Conservation (phyloP, 2,797 vertebrate species). For the Caiman crocodilus region DNA sequence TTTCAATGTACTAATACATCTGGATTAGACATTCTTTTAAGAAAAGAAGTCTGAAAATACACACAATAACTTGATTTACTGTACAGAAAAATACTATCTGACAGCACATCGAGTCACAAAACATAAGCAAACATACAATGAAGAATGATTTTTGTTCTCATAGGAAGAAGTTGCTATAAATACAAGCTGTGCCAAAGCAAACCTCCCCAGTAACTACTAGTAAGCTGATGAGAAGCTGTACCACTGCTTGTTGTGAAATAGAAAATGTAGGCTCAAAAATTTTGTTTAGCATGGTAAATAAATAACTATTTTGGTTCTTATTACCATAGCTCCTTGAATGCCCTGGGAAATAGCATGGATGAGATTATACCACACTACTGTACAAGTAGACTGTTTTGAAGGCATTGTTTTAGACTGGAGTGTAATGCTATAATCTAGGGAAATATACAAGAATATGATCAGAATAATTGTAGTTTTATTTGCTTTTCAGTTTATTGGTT, state of each 20-base stretch:
- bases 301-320: not conserved
- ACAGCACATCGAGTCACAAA: slow-evolving; percentile 22
- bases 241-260: not conserved
- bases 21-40: not conserved
- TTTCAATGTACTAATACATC: not conserved
- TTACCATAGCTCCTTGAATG: not conserved
- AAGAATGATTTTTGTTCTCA: slow-evolving; percentile 10
- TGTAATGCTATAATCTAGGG: slow-evolving; percentile 17
- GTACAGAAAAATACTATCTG: not conserved
- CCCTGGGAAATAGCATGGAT: not conserved
- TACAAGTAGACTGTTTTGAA: not conserved
- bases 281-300: slow-evolving; percentile 22
- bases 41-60: not conserved
- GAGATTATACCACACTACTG: not conserved
- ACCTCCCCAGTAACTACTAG: not conserved
- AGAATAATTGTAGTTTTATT: slow-evolving; percentile 63
- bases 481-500: slow-evolving; percentile 55
- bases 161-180: not conserved
- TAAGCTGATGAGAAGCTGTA: not conserved
- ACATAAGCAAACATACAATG: not conserved
- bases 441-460: slow-evolving; percentile 21
- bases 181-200: slow-evolving; percentile 15
- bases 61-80: slow-evolving; percentile 23
- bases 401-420: not conserved
- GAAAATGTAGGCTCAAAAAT: not conserved